phyloP scores from a whole-genome alignment of 2,888 invertebrate genomes.

The Nephrotoma guestfalica region DNA sequence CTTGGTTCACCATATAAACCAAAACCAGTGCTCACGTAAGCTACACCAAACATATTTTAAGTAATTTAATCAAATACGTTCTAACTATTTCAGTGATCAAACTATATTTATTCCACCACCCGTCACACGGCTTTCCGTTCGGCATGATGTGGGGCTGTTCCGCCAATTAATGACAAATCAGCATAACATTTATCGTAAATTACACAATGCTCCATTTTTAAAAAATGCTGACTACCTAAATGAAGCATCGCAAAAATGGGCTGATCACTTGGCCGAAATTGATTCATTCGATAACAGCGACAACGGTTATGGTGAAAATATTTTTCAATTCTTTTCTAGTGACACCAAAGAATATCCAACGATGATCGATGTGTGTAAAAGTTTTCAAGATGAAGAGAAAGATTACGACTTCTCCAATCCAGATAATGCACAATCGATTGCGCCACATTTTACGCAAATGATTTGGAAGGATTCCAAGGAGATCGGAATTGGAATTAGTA shows the following conservation, averaged over 20 bases:
- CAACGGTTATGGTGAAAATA: constrained; percentile 2
- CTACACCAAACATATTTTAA: background rate
- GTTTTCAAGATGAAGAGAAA: background rate
- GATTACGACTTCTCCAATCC: background rate
- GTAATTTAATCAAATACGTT: background rate
- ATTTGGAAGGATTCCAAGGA: background rate
- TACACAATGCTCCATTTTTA: background rate
- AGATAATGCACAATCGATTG: background rate
- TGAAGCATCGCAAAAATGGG: background rate
- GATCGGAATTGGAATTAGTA: background rate
- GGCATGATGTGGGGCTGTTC: background rate
- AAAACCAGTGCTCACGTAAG: background rate
- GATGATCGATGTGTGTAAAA: background rate
- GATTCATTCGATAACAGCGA: background rate
- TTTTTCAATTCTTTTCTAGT: background rate
- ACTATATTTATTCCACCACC: background rate
- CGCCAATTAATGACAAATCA: background rate
- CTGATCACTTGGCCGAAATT: background rate
- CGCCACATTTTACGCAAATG: background rate
- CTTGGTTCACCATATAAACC: background rate
- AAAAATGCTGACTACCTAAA: background rate
- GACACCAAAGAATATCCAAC: background rate
- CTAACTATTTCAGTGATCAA: background rate
- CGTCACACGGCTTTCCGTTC: background rate
- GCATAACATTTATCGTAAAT: background rate